These are phyloP conservation scores for Brachirus orientalis DNA, from an alignment of 2,113 vertebrate species.

Conservation along the genomic window DNA sequence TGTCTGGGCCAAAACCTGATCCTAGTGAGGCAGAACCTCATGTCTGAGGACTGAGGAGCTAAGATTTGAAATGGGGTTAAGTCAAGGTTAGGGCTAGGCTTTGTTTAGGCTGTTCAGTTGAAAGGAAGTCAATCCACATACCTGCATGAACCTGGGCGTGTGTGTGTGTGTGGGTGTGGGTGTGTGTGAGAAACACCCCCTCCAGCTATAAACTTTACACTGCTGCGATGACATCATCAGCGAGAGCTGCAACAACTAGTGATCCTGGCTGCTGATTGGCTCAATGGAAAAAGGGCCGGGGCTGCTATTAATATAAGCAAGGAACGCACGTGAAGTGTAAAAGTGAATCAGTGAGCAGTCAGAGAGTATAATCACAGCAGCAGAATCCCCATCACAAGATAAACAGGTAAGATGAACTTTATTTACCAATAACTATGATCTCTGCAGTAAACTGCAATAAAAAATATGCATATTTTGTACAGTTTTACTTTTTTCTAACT, in stretches of 20 bases:
- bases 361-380: constrained; percentile 2
- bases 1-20: too few species aligned
- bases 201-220: constrained; percentile 11
- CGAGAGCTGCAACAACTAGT: constrained; percentile 2
- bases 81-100: too few species aligned
- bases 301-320: constrained; percentile 65
- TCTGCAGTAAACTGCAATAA: too few species aligned
- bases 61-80: too few species aligned
- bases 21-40: too few species aligned
- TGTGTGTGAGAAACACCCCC: neutral
- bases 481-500: too few species aligned
- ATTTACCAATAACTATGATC: too few species aligned
- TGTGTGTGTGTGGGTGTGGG: neutral
- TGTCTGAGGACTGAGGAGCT: too few species aligned
- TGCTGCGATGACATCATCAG: constrained; percentile 43
- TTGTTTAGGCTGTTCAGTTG: too few species aligned
- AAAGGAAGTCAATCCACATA: too few species aligned
- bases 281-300: constrained; percentile 61
- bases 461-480: too few species aligned
- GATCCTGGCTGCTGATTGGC: constrained; percentile 56
- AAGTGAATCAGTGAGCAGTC: constrained; percentile 10
- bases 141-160: too few species aligned
- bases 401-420: constrained; percentile 52
- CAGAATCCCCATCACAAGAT: neutral
- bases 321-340: constrained; percentile 5